Conservation (phyloP, 2,888 invertebrate genomes). For the Adelognathus sp. region DNA sequence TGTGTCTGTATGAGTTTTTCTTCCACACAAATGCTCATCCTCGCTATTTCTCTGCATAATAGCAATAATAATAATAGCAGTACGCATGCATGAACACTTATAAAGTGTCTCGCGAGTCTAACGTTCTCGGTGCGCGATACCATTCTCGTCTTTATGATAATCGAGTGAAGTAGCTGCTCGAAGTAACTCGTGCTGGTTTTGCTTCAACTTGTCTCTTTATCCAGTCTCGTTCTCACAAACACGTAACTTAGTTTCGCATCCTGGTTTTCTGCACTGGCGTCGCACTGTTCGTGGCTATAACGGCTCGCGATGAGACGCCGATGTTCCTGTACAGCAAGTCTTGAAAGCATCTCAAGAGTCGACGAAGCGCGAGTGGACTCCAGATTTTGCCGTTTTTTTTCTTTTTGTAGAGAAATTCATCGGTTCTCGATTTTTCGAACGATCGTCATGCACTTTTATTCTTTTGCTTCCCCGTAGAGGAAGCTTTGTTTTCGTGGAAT, state of each 20-base stretch:
- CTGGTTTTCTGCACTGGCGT: slow-evolving; percentile 44
- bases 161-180: slow-evolving; percentile 47
- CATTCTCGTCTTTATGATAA: slow-evolving; percentile 58
- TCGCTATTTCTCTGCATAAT: too few species aligned
- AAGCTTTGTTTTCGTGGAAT: too few species aligned
- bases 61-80: slow-evolving; percentile 6
- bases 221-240: slow-evolving; percentile 19
- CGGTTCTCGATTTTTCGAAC: neutral
- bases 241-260: slow-evolving; percentile 52
- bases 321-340: slow-evolving; percentile 5
- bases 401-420: too few species aligned
- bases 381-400: slow-evolving; percentile 20
- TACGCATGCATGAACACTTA: neutral
- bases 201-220: neutral
- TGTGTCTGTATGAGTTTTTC: neutral
- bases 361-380: slow-evolving; percentile 37
- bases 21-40: too few species aligned
- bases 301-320: slow-evolving; percentile 35
- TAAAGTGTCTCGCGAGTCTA: slow-evolving; percentile 26
- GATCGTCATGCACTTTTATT: neutral
- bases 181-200: slow-evolving; percentile 34
- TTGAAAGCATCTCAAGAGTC: slow-evolving; percentile 43
- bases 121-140: slow-evolving; percentile 49
- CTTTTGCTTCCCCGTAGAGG: too few species aligned
- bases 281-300: neutral